Evolutionary conservation across 2,113 vertebrate species (phyloP).

Genomic region (Andinoacara biseriatus): DNA sequence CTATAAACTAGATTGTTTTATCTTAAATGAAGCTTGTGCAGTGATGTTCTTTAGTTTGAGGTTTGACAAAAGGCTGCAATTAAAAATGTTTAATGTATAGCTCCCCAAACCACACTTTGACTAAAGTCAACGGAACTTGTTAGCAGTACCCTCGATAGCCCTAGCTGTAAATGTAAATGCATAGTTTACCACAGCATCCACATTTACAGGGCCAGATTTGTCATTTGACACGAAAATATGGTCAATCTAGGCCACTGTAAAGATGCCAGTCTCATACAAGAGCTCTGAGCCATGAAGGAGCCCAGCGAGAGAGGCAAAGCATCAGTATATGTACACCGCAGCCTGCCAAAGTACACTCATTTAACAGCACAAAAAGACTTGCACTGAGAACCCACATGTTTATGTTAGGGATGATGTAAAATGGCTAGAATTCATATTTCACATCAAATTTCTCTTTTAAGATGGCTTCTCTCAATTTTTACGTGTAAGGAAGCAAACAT

Average conservation of each 20-base stretch:
- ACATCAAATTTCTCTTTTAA: constrained; percentile 74
- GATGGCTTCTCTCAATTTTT: constrained; percentile 62
- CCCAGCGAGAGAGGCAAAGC: constrained; percentile 74
- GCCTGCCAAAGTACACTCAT: constrained; percentile 81
- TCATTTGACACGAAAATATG: constrained; percentile 78
- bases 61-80: constrained; percentile 13
- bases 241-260: constrained; percentile 74
- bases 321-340: constrained; percentile 73
- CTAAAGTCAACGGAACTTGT: constrained; percentile 77
- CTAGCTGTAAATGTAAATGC: constrained; percentile 77
- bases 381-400: constrained; percentile 69
- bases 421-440: constrained; percentile 79
- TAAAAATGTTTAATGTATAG: constrained; percentile 60
- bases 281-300: constrained; percentile 79
- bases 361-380: constrained; percentile 77
- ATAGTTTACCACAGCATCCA: constrained; percentile 66
- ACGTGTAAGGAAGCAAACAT: constrained; percentile 76
- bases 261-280: constrained; percentile 80
- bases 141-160: constrained; percentile 77
- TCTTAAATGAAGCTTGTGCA: not conserved
- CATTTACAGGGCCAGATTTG: constrained; percentile 71
- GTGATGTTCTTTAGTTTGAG: constrained; percentile 8
- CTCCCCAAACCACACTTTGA: constrained; percentile 63
- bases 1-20: constrained; percentile 36
- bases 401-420: constrained; percentile 80